Evolutionary conservation across 64 coral and sea anemone species (phyloP).

Genomic region (Catalaphyllia jardinei): DNA sequence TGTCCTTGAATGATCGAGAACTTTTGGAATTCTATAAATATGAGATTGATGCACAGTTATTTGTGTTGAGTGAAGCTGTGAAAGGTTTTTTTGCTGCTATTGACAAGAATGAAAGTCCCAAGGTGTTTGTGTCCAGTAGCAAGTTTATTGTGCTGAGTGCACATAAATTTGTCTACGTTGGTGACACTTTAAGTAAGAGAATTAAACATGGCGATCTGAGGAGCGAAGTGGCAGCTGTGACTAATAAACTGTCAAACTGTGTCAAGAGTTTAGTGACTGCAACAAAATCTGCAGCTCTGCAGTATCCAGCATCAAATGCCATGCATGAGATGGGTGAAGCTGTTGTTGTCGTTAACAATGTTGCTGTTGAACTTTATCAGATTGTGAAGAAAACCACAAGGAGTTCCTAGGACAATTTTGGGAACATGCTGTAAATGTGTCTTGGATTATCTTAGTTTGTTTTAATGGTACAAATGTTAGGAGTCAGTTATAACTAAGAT

Average conservation of each 20-base stretch:
- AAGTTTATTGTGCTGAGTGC: slow-evolving; percentile 99
- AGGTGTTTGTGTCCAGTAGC: slow-evolving; percentile 94
- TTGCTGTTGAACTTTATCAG: slow-evolving; percentile 91
- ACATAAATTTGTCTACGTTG: slow-evolving; percentile 97
- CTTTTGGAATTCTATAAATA: slow-evolving; percentile 94
- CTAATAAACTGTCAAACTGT: slow-evolving; percentile 72
- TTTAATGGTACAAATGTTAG: too few relatives aligned
- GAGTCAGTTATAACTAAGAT: too few relatives aligned
- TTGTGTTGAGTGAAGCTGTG: slow-evolving; percentile 94
- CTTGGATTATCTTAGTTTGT: too few relatives aligned
- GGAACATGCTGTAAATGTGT: too few relatives aligned
- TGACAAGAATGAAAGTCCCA: slow-evolving; percentile 77
- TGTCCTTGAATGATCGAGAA: slow-evolving; percentile 87
- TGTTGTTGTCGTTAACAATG: slow-evolving; percentile 71
- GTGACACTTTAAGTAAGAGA: slow-evolving; percentile 81
- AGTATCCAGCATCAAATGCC: slow-evolving; percentile 80
- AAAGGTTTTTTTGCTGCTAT: slow-evolving; percentile 81
- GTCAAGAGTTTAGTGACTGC: slow-evolving; percentile 75
- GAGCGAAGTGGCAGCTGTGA: slow-evolving; percentile 48
- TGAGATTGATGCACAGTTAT: slow-evolving; percentile 92
- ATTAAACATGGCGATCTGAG: slow-evolving; percentile 56
- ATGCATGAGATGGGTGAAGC: slow-evolving; percentile 84
- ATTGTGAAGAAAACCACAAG: slow-evolving; percentile 77
- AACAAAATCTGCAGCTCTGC: slow-evolving; percentile 89
- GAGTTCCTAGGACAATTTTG: neutral